Evolutionary conservation across 2,113 vertebrate genomes (phyloP).

Genomic region (Scomber japonicus): DNA sequence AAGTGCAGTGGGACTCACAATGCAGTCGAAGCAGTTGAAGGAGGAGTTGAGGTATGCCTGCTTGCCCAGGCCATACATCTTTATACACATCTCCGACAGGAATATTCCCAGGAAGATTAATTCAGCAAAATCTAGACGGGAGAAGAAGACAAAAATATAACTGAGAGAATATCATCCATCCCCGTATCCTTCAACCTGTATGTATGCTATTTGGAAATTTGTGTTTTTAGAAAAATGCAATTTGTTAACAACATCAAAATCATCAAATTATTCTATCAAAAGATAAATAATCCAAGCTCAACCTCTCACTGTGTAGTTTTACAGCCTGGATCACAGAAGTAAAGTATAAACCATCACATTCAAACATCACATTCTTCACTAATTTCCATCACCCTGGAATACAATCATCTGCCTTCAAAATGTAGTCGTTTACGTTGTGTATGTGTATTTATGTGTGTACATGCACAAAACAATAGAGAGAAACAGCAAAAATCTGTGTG

Average conservation of each 20-base stretch:
- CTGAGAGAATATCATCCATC: constrained; percentile 1
- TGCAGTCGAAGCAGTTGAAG: constrained; percentile 98
- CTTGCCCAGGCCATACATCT: constrained; percentile 94
- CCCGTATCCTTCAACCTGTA: background rate
- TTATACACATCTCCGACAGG: constrained; percentile 96
- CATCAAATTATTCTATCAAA: no score
- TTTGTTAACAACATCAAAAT: no score
- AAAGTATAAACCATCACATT: no score
- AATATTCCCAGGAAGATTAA: constrained; percentile 97
- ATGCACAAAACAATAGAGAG: background rate
- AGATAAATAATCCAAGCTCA: no score
- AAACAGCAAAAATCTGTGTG: background rate
- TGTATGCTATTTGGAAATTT: background rate
- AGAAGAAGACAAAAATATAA: background rate
- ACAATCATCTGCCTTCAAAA: no score
- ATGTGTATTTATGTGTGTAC: background rate
- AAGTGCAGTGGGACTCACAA: constrained; percentile 85
- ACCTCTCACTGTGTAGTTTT: no score
- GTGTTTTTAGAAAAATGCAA: no score
- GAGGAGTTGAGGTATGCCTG: constrained; percentile 96
- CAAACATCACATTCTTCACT: background rate
- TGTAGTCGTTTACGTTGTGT: background rate
- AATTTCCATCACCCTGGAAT: no score
- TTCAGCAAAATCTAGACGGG: constrained; percentile 92
- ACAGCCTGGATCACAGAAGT: no score